Percentiles rank a stretch among this genome's conserved stretches.
phyloP scores from a whole-genome alignment of 2,888 invertebrate species.

The Drosophila cyrtoloma region DNA sequence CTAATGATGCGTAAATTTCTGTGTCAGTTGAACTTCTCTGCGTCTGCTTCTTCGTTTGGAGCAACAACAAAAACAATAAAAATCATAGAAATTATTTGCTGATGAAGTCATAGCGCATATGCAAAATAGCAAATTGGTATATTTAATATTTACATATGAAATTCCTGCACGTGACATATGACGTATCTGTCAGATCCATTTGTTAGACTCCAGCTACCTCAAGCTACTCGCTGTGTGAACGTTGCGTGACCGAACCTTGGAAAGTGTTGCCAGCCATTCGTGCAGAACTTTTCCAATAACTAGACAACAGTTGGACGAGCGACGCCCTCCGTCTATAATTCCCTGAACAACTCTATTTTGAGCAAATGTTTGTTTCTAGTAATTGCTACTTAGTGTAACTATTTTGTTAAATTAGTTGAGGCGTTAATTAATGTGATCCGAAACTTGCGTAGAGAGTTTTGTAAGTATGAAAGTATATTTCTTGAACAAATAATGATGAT shows the following conservation, averaged over 20 bases:
- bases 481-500: not conserved
- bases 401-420: slow-evolving; percentile 14
- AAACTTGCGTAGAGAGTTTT: not conserved
- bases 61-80: not conserved
- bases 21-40: slow-evolving; percentile 40
- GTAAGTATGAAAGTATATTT: not conserved
- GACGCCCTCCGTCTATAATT: not conserved
- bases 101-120: slow-evolving; percentile 66
- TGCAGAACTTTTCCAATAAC: slow-evolving; percentile 68
- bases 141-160: slow-evolving; percentile 53
- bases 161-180: slow-evolving; percentile 70
- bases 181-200: slow-evolving; percentile 58
- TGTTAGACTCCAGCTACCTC: not conserved
- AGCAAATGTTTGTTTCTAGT: slow-evolving; percentile 4
- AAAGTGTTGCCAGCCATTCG: slow-evolving; percentile 72
- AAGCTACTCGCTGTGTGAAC: slow-evolving; percentile 35
- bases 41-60: slow-evolving; percentile 12
- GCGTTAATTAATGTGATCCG: not conserved
- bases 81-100: slow-evolving; percentile 27
- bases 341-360: not conserved
- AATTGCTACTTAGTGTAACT: slow-evolving; percentile 26
- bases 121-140: slow-evolving; percentile 3
- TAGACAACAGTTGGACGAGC: slow-evolving; percentile 58
- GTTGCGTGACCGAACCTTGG: slow-evolving; percentile 69
- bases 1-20: slow-evolving; percentile 74